A percentile compares a stretch with the other conserved stretches of the same genome.
phyloP scores from a whole-genome alignment of 30 jellyfish, hydroid and myxozoan genomes.

The Pelagia noctiluca region DNA sequence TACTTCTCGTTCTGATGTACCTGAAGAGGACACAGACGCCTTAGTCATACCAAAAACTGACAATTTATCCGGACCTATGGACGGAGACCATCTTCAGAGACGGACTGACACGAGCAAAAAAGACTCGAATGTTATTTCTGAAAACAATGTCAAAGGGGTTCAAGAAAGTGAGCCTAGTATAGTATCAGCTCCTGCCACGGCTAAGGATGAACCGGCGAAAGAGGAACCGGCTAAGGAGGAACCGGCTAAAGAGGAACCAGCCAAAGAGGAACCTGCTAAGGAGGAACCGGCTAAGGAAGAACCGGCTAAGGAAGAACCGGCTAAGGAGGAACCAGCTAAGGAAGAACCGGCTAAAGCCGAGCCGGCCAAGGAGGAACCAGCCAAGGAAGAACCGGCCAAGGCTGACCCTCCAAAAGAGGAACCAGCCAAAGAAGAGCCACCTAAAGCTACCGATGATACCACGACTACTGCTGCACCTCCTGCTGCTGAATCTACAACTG shows the following conservation, averaged over 20 bases:
- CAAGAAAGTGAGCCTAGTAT: neutral
- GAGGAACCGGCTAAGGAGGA: constrained; percentile 22
- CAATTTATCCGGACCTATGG: constrained; percentile 36
- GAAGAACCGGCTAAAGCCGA: constrained; percentile 18
- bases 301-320: constrained; percentile 11
- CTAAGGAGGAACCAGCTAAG: constrained; percentile 33
- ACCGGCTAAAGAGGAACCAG: constrained; percentile 38
- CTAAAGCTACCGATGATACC: neutral
- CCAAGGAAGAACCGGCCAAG: constrained; percentile 4
- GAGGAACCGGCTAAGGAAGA: constrained; percentile 50
- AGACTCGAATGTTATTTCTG: constrained; percentile 31
- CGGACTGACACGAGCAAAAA: constrained; percentile 30
- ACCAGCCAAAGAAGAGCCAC: constrained; percentile 1
- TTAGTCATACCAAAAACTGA: constrained; percentile 27
- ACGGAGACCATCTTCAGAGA: constrained; percentile 42
- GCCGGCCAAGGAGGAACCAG: constrained; percentile 24
- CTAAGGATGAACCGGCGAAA: constrained; percentile 50
- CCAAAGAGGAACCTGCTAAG: constrained; percentile 35
- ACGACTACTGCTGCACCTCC: constrained; percentile 21
- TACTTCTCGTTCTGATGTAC: constrained; percentile 68
- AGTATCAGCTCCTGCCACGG: constrained; percentile 15
- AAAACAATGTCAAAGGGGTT: constrained; percentile 6
- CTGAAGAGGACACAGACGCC: constrained; percentile 73
- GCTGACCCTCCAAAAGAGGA: neutral
- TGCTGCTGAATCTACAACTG: neutral